Evolutionary conservation across 2,888 invertebrate genomes (phyloP).

Genomic region (Myopa testacea): DNA sequence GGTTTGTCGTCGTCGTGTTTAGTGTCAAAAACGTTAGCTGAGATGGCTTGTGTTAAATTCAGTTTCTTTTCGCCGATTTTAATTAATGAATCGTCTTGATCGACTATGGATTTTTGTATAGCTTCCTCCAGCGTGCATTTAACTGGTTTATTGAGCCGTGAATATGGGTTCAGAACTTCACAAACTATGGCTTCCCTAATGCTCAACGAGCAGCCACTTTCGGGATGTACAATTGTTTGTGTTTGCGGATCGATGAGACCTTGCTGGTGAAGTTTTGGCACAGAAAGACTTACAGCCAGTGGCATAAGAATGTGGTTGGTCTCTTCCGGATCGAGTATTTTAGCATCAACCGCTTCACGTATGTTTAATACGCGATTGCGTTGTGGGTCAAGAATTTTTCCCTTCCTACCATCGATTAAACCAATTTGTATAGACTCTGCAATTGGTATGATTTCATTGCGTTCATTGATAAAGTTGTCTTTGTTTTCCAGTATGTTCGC

Average conservation of each 20-base stretch:
- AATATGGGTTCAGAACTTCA: conserved; percentile 87
- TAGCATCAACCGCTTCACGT: conserved; percentile 84
- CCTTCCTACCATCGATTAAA: conserved; percentile 78
- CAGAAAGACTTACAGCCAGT: conserved; percentile 81
- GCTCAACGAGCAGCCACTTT: conserved; percentile 82
- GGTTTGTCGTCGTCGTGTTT: conserved; percentile 57
- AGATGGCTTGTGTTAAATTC: conserved; percentile 78
- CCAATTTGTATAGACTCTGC: conserved; percentile 80
- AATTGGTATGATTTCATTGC: conserved; percentile 76
- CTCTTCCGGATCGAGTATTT: conserved; percentile 82
- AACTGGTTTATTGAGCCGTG: conserved; percentile 75
- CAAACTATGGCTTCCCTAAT: conserved; percentile 87
- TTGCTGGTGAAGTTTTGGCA: conserved; percentile 86
- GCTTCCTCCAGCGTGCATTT: conserved; percentile 82
- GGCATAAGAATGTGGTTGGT: conserved; percentile 83
- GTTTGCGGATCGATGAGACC: conserved; percentile 82
- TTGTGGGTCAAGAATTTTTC: conserved; percentile 85
- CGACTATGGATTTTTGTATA: conserved; percentile 77
- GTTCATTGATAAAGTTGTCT: conserved; percentile 71
- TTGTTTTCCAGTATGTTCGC: conserved; percentile 77
- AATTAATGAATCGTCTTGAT: conserved; percentile 77
- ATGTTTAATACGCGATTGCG: conserved; percentile 84
- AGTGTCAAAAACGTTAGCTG: conserved; percentile 74
- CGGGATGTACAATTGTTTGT: conserved; percentile 86
- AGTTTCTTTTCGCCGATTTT: conserved; percentile 74